Evolutionary conservation across 2,888 invertebrate species (phyloP), one percentile per base, ranked within the genome.

Genomic region (Drosophila sordidapex): DNA sequence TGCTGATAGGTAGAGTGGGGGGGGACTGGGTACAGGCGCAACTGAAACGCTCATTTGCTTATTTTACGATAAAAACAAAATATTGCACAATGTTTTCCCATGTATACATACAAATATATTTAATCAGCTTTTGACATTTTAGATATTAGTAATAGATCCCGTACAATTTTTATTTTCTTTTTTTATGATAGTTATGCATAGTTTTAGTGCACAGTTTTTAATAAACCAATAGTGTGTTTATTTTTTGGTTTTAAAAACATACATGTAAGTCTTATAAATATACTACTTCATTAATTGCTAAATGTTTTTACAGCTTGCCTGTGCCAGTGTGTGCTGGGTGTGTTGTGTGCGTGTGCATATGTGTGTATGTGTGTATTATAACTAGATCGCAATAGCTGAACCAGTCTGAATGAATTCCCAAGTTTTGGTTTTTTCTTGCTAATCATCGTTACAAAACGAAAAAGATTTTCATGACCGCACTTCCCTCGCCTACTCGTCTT

Each of bases 281-380:
- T 57, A 73, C 33, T 64, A 64, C 36, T 60, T 43, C 57, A 54
- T 64, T 78, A 65, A 51, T 48, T 62, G 46, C 71, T 78, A 78
- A 59, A 65, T 71, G 48, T 71, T 79, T 79, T 68, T 56, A 78
- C 67, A 79, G 76, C 46, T 75, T 79, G 71, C 38, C 68, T 49
- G 51, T 43, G 64, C 67, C 64, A 29, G 49, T 60, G 27, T 59
- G 48, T 65, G 61, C 61, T 46, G 21, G 57, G 35, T 38, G 25
- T 54, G 8, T 54, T 48, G 38, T 40, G 33, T 54, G 52, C 29
- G 35, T 46, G 43, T 15, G 31, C 52, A 18, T 54, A 21, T 48
- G 48, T 62, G 13, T 58, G 54, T 46, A 27, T 63, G 40, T 36
- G 58, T 64, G 18, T 35, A 63, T 60, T 66, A 52, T 57, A 70